Base-by-base conservation (phyloP, 2,888 invertebrate genomes). In the Anagyrus pseudococci region DNA sequence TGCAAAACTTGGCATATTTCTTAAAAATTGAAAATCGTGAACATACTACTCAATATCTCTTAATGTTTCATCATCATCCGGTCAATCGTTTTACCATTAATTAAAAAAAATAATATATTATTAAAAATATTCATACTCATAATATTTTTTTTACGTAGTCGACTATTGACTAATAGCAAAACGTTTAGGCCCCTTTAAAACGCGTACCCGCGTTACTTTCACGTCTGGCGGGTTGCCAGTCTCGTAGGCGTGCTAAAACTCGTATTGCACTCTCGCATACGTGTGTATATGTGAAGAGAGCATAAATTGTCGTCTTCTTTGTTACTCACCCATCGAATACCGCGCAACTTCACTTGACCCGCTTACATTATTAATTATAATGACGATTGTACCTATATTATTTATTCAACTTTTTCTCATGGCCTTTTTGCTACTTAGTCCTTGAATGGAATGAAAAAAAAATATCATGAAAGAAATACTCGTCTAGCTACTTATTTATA, bases 281-380 rank as follows among this genome's bases (percentile, higher is more conserved):
- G n/a, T n/a, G n/a, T n/a, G n/a, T n/a, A n/a, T n/a, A n/a, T n/a
- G n/a, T n/a, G n/a, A n/a, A n/a, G n/a, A n/a, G n/a, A n/a, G n/a
- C n/a, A n/a, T n/a, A n/a, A n/a, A n/a, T n/a, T n/a, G n/a, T n/a
- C n/a, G n/a, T n/a, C n/a, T n/a, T n/a, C n/a, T 2, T 15, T 4
- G 26, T 25, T 3, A 7, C 37, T n/a, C n/a, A 23, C 47, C 25
- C 47, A 47, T 17, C 10, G 43, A 15, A 8, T 26, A 4, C n/a
- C 6, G 8, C 37, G 10, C 41, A n/a, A 22, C 37, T 60, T 47
- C 37, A 10, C 57, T 64, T 46, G 56, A 67, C 64, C 61, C 40
- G 37, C 33, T 48, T 67, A 47, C 49, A 53, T 56, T 10, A 43
- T 17, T 55, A 58, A 64, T 67, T 48, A 29, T 46, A 50, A 54